Evolutionary conservation across 2,888 invertebrate genomes (phyloP).

Genomic region (Meiosimyza platycephala): DNA sequence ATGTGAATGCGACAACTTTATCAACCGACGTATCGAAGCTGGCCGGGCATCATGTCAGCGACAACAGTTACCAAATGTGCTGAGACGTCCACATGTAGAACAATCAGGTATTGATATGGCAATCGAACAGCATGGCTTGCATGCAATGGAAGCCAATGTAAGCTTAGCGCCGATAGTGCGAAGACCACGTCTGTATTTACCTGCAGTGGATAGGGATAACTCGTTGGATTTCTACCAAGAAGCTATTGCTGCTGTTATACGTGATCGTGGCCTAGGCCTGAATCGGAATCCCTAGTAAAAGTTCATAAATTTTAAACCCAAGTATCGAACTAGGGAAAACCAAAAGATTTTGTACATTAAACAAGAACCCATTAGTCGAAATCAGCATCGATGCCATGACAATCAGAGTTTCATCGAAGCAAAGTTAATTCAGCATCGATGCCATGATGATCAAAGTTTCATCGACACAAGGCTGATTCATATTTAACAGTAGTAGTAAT

Average conservation of each 20-base stretch:
- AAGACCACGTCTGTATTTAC: constrained; percentile 33
- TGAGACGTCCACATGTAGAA: constrained; percentile 40
- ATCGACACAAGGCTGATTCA: too few relatives aligned
- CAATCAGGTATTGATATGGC: constrained; percentile 52
- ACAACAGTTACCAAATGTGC: constrained; percentile 19
- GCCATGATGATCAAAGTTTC: too few relatives aligned
- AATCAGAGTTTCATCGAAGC: too few relatives aligned
- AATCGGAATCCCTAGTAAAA: constrained; percentile 29
- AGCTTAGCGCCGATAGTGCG: constrained; percentile 39
- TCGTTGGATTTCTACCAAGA: constrained; percentile 44
- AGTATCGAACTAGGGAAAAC: too few relatives aligned
- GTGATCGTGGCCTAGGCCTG: constrained; percentile 44
- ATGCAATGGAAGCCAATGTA: constrained; percentile 22
- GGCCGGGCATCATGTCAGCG: constrained; percentile 30
- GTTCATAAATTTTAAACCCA: too few relatives aligned
- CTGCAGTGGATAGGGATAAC: constrained; percentile 32
- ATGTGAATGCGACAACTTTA: constrained; percentile 54
- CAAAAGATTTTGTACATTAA: too few relatives aligned
- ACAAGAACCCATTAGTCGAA: too few relatives aligned
- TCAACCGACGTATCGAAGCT: constrained; percentile 49
- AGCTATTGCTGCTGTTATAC: constrained; percentile 44
- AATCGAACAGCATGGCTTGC: constrained; percentile 49
- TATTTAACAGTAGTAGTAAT: too few relatives aligned
- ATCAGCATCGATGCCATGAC: too few relatives aligned
- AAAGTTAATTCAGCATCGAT: too few relatives aligned